Percentiles rank a stretch among this genome's conserved stretches.
phyloP scores from a whole-genome alignment of 2,888 invertebrate genomes.

The Heliconius aoede region DNA sequence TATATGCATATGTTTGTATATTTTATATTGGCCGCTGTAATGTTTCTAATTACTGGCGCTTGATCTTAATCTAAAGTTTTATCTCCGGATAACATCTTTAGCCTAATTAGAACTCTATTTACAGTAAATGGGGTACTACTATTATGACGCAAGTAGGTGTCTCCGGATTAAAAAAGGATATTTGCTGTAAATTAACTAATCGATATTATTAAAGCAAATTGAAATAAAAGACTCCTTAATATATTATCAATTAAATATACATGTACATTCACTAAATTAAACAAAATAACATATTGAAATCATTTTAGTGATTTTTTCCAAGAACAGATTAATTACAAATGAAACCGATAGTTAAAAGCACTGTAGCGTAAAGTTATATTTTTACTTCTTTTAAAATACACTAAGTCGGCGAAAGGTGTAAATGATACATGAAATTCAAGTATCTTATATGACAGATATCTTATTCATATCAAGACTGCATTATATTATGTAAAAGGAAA shows the following conservation, averaged over 20 bases:
- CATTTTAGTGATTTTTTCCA: not conserved
- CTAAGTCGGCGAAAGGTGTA: slow-evolving; percentile 41
- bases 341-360: slow-evolving; percentile 72
- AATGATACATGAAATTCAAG: slow-evolving; percentile 36
- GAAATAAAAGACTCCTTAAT: too few species aligned
- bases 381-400: slow-evolving; percentile 52
- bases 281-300: not conserved
- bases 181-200: too few species aligned
- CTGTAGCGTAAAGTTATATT: slow-evolving; percentile 62
- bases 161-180: too few species aligned
- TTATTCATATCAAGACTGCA: not conserved
- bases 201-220: too few species aligned
- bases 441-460: slow-evolving; percentile 5
- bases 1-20: not conserved
- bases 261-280: not conserved
- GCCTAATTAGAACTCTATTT: not conserved
- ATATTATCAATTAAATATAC: too few species aligned
- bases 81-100: not conserved
- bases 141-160: too few species aligned
- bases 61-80: slow-evolving; percentile 14
- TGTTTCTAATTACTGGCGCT: slow-evolving; percentile 59
- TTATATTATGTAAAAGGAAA: not conserved
- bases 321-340: slow-evolving; percentile 45
- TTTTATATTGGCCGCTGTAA: slow-evolving; percentile 51
- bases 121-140: too few species aligned